Percentiles rank a stretch among this genome's conserved stretches.
phyloP scores from a whole-genome alignment of 1,140 invertebrate genomes.

The Leptopilina clavipes region DNA sequence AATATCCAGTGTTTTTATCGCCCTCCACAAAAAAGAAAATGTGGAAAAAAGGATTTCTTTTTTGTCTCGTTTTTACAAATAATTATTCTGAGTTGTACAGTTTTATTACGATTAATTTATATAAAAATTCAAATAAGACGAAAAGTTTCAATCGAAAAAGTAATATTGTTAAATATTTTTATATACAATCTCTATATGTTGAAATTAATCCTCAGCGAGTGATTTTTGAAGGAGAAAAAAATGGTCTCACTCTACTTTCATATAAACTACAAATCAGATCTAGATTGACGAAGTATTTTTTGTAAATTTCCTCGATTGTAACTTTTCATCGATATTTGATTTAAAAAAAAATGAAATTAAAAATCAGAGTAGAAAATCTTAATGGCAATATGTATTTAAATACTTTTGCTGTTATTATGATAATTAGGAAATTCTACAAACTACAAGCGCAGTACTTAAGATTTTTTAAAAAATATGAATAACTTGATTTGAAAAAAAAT shows the following conservation, averaged over 20 bases:
- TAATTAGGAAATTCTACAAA: conserved; percentile 8
- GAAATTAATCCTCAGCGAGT: conserved; percentile 10
- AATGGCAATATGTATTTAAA: conserved; percentile 38
- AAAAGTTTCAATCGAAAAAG: conserved; percentile 31
- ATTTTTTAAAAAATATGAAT: conserved; percentile 32
- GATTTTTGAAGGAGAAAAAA: conserved; percentile 8
- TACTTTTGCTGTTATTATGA: conserved; percentile 3
- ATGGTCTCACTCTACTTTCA: neutral
- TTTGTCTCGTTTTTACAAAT: neutral
- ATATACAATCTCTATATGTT: conserved; percentile 14
- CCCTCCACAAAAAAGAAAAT: neutral
- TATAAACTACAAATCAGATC: neutral
- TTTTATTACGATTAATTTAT: neutral
- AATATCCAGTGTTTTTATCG: conserved; percentile 23
- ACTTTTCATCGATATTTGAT: neutral
- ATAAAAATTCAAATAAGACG: neutral
- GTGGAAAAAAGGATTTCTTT: neutral
- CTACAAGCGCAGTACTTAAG: conserved; percentile 55
- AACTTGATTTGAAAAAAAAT: conserved; percentile 34
- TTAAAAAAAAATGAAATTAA: neutral
- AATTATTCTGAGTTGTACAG: conserved; percentile 20
- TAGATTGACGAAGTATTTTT: conserved; percentile 20
- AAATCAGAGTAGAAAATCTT: conserved; percentile 8
- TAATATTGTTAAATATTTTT: conserved; percentile 29
- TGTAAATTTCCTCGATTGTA: conserved; percentile 22